phyloP scores from a whole-genome alignment of 2,113 vertebrate species.

The Colossoma macropomum region DNA sequence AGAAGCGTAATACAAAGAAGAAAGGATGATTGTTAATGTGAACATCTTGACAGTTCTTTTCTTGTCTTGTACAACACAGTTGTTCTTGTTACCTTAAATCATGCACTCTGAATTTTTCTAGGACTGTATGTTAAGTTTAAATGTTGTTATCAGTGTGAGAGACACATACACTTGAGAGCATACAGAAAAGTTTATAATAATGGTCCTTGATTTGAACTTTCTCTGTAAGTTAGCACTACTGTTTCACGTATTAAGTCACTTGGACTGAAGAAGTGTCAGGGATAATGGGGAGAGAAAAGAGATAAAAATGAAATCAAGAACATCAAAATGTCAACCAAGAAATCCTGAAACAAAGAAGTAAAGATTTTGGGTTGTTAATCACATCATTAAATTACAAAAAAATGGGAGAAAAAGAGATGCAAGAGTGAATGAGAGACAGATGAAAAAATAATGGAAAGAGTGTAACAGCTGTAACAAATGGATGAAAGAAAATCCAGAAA shows the following conservation, averaged over 20 bases:
- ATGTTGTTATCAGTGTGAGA: too few species aligned
- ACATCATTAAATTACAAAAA: too few species aligned
- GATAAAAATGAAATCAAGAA: constrained; percentile 58
- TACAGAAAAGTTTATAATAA: too few species aligned
- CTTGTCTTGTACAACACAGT: background rate
- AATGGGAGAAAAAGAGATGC: too few species aligned
- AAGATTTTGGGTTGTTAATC: too few species aligned
- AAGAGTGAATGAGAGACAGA: constrained; percentile 29
- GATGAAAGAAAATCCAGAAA: background rate
- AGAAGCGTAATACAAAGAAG: constrained; percentile 55
- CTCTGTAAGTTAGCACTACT: too few species aligned
- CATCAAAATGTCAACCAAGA: constrained; percentile 3
- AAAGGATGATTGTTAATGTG: constrained; percentile 46
- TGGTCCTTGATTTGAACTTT: too few species aligned
- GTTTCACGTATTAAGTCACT: background rate
- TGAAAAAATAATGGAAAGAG: constrained; percentile 49
- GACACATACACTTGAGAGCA: too few species aligned
- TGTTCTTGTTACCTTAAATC: background rate
- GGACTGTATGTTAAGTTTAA: too few species aligned
- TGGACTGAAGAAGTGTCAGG: constrained; percentile 19
- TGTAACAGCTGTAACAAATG: constrained; percentile 38
- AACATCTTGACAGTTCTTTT: background rate
- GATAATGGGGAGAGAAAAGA: constrained; percentile 42
- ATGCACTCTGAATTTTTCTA: background rate
- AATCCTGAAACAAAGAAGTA: too few species aligned